Evolutionary conservation across 2,888 invertebrate species (phyloP), one percentile per base, ranked within the genome.

Genomic region (Norana najaformis): DNA sequence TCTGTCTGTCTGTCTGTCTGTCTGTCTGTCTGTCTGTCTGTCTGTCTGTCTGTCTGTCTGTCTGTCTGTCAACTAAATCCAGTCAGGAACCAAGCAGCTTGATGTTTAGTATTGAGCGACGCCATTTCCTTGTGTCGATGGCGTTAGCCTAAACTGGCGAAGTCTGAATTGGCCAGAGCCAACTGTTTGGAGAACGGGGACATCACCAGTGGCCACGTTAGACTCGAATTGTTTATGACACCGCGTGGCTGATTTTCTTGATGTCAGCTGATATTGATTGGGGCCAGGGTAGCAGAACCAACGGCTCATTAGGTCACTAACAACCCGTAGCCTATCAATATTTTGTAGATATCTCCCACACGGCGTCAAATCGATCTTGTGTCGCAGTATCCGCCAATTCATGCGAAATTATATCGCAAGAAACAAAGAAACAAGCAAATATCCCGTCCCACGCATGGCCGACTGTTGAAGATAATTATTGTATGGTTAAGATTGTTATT

Each of bases 241-340:
- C 6, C 6, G 69, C 3, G 30, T 13, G 69, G n/a, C n/a, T n/a
- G n/a, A 69, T 69, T 69, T 69, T n/a, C 69, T n/a, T 69, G 69
- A 69, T 69, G n/a, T 69, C 69, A 69, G 69, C 69, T n/a, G 69
- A 69, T n/a, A n/a, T 69, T 69, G 69, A 69, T 69, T 69, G 69
- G 69, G 69, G 69, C 16, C 69, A 69, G n/a, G 30, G 69, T 69
- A 69, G n/a, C 47, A n/a, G 69, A 69, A 69, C n/a, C 69, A 69
- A 69, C n/a, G 11, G 69, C n/a, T 69, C 69, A n/a, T n/a, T 69
- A 69, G 30, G 69, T n/a, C 69, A n/a, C 69, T 69, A n/a, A 11
- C n/a, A 69, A 47, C 47, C 20, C 47, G 20, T 18, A 16, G 6
- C 30, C 0, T 53, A 30, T 53, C 53, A 30, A 69, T n/a, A 69